Percentiles rank a stretch among this genome's conserved stretches.
phyloP scores from a whole-genome alignment of 2,888 invertebrate species.

The Troides helena region DNA sequence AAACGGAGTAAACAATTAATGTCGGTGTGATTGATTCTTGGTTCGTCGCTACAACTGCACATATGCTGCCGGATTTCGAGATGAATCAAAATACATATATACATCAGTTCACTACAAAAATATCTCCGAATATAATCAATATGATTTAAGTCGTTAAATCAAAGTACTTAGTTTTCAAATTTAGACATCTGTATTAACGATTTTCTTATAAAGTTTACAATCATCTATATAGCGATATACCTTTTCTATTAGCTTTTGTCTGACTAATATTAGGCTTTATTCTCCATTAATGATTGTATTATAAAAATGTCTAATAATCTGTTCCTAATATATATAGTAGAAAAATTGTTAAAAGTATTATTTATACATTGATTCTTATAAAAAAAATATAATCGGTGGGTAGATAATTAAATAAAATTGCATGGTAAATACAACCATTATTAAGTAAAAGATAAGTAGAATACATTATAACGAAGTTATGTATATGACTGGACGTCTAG shows the following conservation, averaged over 20 bases:
- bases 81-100: conserved; percentile 12
- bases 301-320: too few relatives aligned
- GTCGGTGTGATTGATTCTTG: conserved; percentile 63
- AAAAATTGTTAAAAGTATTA: too few relatives aligned
- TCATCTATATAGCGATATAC: too few relatives aligned
- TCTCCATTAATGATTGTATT: too few relatives aligned
- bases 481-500: too few relatives aligned
- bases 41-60: conserved; percentile 37
- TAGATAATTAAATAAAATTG: not conserved
- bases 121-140: conserved; percentile 10
- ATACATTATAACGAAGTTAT: too few relatives aligned
- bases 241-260: too few relatives aligned
- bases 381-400: too few relatives aligned
- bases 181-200: not conserved
- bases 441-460: not conserved
- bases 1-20: conserved; percentile 63
- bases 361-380: too few relatives aligned
- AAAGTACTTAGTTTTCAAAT: conserved; percentile 12
- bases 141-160: conserved; percentile 10
- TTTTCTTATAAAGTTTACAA: not conserved
- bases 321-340: too few relatives aligned
- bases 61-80: conserved; percentile 33
- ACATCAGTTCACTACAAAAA: conserved; percentile 12
- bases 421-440: not conserved
- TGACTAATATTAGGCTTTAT: too few relatives aligned